Conservation (phyloP, 2,113 vertebrate genomes). For the Catharus bicknelli region DNA sequence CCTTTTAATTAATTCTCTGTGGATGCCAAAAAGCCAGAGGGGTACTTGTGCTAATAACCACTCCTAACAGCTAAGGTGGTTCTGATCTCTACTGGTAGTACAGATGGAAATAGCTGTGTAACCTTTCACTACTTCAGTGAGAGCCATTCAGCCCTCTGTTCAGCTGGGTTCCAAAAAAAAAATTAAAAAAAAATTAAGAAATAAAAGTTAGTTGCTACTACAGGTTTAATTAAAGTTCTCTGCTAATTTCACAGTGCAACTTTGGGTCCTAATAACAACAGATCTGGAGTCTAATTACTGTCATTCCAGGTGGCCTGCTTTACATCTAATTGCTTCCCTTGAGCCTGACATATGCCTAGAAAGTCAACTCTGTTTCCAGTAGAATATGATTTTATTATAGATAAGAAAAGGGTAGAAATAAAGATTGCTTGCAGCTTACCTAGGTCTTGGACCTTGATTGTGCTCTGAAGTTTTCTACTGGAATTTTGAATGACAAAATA, state of each 20-base stretch:
- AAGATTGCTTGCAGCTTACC: not conserved
- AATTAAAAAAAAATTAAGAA: conserved; percentile 3
- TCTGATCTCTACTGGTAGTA: not conserved
- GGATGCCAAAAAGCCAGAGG: not conserved
- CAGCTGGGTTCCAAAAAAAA: not conserved
- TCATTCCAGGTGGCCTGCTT: conserved; percentile 49
- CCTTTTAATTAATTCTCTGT: conserved; percentile 12
- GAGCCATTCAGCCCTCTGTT: not conserved
- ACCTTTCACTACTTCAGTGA: not conserved
- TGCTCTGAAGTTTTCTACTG: not conserved
- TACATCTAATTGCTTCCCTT: conserved; percentile 56
- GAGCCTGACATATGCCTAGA: conserved; percentile 25
- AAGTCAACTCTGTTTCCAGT: conserved; percentile 37
- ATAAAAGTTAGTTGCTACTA: conserved; percentile 40
- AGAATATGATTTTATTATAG: conserved; percentile 1
- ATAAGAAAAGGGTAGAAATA: not conserved
- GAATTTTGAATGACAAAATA: not conserved
- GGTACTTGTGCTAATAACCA: not conserved
- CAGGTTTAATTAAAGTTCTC: conserved; percentile 63
- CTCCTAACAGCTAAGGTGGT: not conserved
- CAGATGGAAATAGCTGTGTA: not conserved
- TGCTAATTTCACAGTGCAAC: conserved; percentile 34
- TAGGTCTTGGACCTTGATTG: not conserved
- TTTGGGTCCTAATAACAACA: conserved; percentile 37
- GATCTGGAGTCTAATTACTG: conserved; percentile 52